A percentile compares a stretch with the other conserved stretches of the same genome.
Conservation (phyloP, 2,113 vertebrate genomes). For the Geococcyx californianus region DNA sequence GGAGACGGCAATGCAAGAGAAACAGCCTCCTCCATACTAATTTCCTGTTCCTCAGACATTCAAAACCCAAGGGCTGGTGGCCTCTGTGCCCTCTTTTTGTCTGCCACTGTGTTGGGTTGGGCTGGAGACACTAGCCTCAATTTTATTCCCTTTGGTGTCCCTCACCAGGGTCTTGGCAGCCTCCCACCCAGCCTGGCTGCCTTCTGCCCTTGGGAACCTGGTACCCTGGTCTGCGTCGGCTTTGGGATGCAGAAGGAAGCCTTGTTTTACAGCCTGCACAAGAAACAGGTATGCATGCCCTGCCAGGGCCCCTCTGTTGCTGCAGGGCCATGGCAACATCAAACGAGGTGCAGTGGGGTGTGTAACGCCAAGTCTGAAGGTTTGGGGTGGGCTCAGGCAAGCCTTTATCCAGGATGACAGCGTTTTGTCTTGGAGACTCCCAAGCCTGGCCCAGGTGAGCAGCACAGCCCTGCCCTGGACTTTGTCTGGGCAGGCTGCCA, state of each 20-base stretch:
- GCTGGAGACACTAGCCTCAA: neutral
- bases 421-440: neutral
- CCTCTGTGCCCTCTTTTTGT: neutral
- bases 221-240: conserved; percentile 82
- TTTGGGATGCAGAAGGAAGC: conserved; percentile 84
- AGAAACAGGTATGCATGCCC: conserved; percentile 80
- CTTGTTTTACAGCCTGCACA: conserved; percentile 84
- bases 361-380: neutral
- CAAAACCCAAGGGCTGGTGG: neutral
- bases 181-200: conserved; percentile 83
- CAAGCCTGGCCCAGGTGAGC: neutral
- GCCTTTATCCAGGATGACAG: neutral
- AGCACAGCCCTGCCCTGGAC: neutral
- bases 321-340: accelerated
- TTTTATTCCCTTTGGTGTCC: neutral
- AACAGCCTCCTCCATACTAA: neutral
- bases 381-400: neutral
- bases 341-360: accelerated
- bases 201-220: conserved; percentile 84
- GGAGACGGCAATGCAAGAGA: neutral
- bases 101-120: accelerated
- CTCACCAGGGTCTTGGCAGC: neutral
- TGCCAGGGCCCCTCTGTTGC: neutral
- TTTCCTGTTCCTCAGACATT: neutral
- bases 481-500: neutral